Base-by-base conservation (phyloP, 2,797 vertebrate species). In the Anableps anableps region DNA sequence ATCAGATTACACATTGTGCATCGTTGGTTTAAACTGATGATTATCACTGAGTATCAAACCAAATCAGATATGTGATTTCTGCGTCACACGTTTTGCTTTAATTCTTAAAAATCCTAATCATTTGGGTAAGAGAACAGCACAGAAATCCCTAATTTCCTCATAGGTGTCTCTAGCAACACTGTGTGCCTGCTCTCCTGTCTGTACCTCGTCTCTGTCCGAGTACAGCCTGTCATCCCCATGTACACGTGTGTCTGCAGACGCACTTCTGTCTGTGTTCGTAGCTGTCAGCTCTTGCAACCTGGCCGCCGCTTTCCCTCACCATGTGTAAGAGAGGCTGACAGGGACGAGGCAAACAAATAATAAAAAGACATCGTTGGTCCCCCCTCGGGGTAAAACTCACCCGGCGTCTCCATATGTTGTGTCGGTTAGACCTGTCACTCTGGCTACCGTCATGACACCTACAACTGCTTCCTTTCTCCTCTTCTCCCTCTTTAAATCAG, bases 361-460 rank as follows among this genome's bases (percentile, higher is more conserved):
- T 89, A 92, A 93, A 85, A 85, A 88, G 88, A 93, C 86, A 82
- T 47, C 82, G 91, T 91, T 88, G 88, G 88, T 89, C 86, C 87
- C 94, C 94, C 92, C 94, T 86, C 80, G 94, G 94, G 94, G 93
- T 92, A 87, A 74, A 95, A 90, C 72, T 91, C 88, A 60, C 91
- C 91, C 89, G 89, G 91, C 91, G 87, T 94, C 94, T 95, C 95
- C 94, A 95, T 94, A 95, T 94, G 93, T 93, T 92, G 91, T 93
- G 95, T 95, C 94, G 94, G 53, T 76, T 94, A 92, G 90, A 89
- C 91, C 89, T 93, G 92, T 94, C 95, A 95, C 90, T 95, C 94
- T 94, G 89, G 83, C 90, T 83, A 90, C 88, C 93, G 90, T 81
- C 76, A 86, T 86, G 87, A 89, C 91, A 94, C 93, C 93, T 93